Evolutionary conservation across 2,113 vertebrate species (phyloP), one percentile per base, ranked within the genome.

Genomic region (Corvus moneduloides): DNA sequence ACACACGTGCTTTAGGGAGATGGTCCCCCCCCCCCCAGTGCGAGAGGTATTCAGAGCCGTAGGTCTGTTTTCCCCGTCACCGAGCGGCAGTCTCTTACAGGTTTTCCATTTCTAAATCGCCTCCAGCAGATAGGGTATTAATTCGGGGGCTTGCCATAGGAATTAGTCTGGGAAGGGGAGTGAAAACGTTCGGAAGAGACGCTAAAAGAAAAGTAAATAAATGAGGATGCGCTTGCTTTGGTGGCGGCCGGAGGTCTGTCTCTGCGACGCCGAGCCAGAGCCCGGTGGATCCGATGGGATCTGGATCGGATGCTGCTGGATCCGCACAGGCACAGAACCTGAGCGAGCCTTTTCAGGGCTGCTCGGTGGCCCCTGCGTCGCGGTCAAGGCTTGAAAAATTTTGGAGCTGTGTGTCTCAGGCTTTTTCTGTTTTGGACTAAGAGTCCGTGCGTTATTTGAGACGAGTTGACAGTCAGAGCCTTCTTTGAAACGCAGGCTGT

Each of bases 11-110:
- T 76, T 77, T 5, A 26, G 35, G 41, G 55, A 30, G 51, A 5
- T 62, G 43, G 8, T 35, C 23, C 12, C n/a, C n/a, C n/a, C n/a
- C n/a, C n/a, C n/a, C 33, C 2, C 61, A 14, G 1, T 13, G 24
- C 8, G 9, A 46, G 54, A 30, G 21, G 26, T 13, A 1, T 35
- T 13, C 11, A 3, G 22, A 41, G 49, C 32, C 5, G 5, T 32
- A 9, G 54, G 18, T 46, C 16, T 39, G 20, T 48, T 19, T 58
- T 59, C n/a, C 33, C 7, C 3, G 2, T 58, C 24, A 11, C 7
- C 1, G 2, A 13, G 16, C 2, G 12, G 39, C 5, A 9, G 3
- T 91, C 18, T 35, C 7, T 19, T 48, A 10, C 2, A 16, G 32
- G 18, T 80, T 94, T 80, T 90, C 16, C 15, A 0, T 14, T 37